Evolutionary conservation across 2,888 invertebrate genomes (phyloP), one percentile per base, ranked within the genome.

Genomic region (Eristalis pertinax): DNA sequence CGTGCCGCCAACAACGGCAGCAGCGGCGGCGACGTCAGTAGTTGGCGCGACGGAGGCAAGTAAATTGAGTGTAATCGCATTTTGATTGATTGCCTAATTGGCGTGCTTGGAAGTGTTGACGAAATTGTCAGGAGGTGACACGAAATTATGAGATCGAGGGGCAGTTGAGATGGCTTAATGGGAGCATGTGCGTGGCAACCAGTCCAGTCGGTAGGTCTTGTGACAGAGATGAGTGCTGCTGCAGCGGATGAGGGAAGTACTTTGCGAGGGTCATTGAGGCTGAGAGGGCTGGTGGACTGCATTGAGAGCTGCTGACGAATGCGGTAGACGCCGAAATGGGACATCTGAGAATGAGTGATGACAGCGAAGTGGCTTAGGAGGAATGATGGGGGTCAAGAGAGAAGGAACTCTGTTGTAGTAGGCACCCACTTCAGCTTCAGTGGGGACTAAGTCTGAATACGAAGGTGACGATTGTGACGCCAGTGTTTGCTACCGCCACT

Each of bases 31-130:
- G 50, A 8, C 19, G 50, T 50, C 50, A 50, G 50, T 50, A 50
- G 50, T 50, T 50, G 50, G 19, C 19, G 50, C 50, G 19, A 50
- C 1, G 50, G 8, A 19, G 50, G 50, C 50, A 19, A 50, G 50
- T 8, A 50, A 50, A 50, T 50, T 50, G 50, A 50, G 19, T 50
- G 50, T 50, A 50, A 50, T 50, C n/a, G 50, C 50, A 10, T 50
- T 50, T 50, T 50, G 50, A 50, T 50, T 50, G 50, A 50, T 50
- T 50, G 50, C 50, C 50, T 50, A 50, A 50, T 50, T 50, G 50
- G 19, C 50, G 50, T 19, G 19, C 8, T 4, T 50, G 50, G 50
- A 7, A 50, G 7, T 50, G 50, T 50, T 50, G 50, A 50, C 50
- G 19, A 50, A 50, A 50, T 19, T 50, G 50, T 50, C 50, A 19